Base-by-base conservation (phyloP, 2,888 invertebrate species). In the Ochlodes sylvanus region DNA sequence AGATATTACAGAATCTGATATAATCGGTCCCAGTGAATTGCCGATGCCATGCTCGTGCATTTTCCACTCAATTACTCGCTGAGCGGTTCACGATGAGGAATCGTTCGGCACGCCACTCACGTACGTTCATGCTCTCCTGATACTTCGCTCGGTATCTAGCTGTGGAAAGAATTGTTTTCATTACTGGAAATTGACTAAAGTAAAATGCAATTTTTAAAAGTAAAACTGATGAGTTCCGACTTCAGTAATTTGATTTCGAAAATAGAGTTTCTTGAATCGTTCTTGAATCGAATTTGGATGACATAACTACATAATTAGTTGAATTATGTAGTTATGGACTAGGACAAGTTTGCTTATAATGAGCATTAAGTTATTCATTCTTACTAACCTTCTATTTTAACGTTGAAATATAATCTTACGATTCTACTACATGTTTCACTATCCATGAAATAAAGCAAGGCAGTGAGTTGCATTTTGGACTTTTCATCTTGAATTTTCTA, bases 61-160 rank as follows among this genome's bases (percentile, higher is more conserved):
- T 65, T 65, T 58, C 65, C 58, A 58, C 65, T 65, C 65, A 50
- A 60, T 66, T 66, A 66, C 58, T 32, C 58, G 65, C 58, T 42
- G 58, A 66, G 65, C 65, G 58, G 52, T 60, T 60, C 50, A 10
- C 57, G 58, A 58, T 58, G 65, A 66, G 42, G 52, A 60, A 66
- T 66, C 21, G 27, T 32, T 58, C 17, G 34, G 44, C 64, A 66
- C 58, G 52, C 65, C 66, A 66, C 54, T 66, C 66, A 66, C 66
- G 66, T 66, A 60, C 58, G 27, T 15, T 50, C 58, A 17, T 52
- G 58, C 58, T 34, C 65, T 52, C 58, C 58, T 42, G 58, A 58
- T 65, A 52, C 52, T 27, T 32, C 32, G 57, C 27, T 47, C 52
- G 41, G 32, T 65, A 58, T 41, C 41, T 58, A 32, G 17, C 34